phyloP scores from a whole-genome alignment of 2,888 invertebrate genomes.

The Endotricha flammealis region DNA sequence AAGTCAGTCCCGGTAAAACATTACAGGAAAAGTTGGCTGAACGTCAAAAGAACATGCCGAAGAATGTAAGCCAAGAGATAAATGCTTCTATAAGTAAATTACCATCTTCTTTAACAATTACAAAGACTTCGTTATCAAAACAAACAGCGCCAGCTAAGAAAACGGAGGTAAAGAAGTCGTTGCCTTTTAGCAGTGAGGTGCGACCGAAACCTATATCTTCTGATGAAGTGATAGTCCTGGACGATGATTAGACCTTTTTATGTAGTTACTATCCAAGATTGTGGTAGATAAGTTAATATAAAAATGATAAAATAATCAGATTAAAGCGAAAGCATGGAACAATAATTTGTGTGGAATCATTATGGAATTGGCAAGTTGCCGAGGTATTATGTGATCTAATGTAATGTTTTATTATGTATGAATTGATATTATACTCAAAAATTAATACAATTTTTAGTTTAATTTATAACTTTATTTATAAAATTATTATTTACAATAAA shows the following conservation, averaged over 20 bases:
- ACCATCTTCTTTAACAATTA: slow-evolving; percentile 73
- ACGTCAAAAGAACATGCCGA: slow-evolving; percentile 73
- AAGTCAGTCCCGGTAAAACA: slow-evolving; percentile 80
- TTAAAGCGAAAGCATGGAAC: no score
- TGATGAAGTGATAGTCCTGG: slow-evolving; percentile 66
- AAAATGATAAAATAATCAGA: slow-evolving; percentile 22
- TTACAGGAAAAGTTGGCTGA: slow-evolving; percentile 84
- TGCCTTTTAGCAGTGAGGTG: slow-evolving; percentile 39
- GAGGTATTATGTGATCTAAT: no score
- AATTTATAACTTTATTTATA: slow-evolving; percentile 28
- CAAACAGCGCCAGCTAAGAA: slow-evolving; percentile 35
- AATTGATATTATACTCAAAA: slow-evolving; percentile 11
- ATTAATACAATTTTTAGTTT: slow-evolving; percentile 11
- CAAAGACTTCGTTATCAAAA: slow-evolving; percentile 55
- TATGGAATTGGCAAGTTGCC: no score
- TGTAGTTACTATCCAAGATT: slow-evolving; percentile 9
- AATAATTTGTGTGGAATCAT: no score
- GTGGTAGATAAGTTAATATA: slow-evolving; percentile 8
- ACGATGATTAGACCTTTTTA: slow-evolving; percentile 40
- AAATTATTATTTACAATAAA: slow-evolving; percentile 29
- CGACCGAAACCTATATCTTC: slow-evolving; percentile 53
- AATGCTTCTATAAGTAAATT: slow-evolving; percentile 63
- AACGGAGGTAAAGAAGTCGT: slow-evolving; percentile 49
- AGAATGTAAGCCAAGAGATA: slow-evolving; percentile 36
- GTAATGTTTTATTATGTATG: no score